A percentile compares a stretch with the other conserved stretches of the same genome.
Conservation (phyloP, 2,888 invertebrate genomes). For the Hemicrepidius hirtus region DNA sequence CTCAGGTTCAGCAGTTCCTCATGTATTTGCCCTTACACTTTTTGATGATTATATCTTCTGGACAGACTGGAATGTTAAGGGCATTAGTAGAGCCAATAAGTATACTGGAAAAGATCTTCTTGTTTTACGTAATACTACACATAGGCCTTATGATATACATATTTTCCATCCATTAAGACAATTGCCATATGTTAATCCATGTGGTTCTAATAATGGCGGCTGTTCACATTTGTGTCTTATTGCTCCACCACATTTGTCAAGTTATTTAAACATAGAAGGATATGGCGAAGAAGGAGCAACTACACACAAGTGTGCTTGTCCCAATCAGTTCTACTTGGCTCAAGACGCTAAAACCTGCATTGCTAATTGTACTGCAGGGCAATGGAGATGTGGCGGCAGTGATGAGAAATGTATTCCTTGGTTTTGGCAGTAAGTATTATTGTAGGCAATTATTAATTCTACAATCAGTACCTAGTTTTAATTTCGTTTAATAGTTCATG, state of each 20-base stretch:
- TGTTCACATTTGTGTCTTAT: conserved; percentile 97
- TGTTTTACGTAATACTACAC: conserved; percentile 91
- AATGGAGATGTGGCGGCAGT: conserved; percentile 83
- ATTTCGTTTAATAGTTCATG: too few relatives aligned
- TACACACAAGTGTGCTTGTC: conserved; percentile 91
- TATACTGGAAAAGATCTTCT: conserved; percentile 87
- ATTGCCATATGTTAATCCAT: conserved; percentile 90
- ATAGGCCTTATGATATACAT: conserved; percentile 95
- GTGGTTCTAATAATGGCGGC: conserved; percentile 93
- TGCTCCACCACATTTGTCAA: conserved; percentile 85
- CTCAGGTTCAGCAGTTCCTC: conserved; percentile 89
- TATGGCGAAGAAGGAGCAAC: conserved; percentile 88
- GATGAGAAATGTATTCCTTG: conserved; percentile 85
- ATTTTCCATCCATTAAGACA: conserved; percentile 93
- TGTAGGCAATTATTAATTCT: too few relatives aligned
- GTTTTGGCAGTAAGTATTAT: conserved; percentile 82
- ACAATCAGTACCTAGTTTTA: too few relatives aligned
- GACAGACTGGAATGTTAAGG: conserved; percentile 99
- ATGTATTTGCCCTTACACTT: conserved; percentile 94
- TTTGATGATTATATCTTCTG: conserved; percentile 97
- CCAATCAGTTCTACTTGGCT: conserved; percentile 92
- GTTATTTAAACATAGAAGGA: conserved; percentile 84
- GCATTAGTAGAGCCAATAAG: conserved; percentile 93
- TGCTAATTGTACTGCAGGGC: conserved; percentile 94
- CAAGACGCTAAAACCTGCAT: conserved; percentile 90